Evolutionary conservation across 2,113 vertebrate genomes (phyloP).

Genomic region (Prionailurus viverrinus): DNA sequence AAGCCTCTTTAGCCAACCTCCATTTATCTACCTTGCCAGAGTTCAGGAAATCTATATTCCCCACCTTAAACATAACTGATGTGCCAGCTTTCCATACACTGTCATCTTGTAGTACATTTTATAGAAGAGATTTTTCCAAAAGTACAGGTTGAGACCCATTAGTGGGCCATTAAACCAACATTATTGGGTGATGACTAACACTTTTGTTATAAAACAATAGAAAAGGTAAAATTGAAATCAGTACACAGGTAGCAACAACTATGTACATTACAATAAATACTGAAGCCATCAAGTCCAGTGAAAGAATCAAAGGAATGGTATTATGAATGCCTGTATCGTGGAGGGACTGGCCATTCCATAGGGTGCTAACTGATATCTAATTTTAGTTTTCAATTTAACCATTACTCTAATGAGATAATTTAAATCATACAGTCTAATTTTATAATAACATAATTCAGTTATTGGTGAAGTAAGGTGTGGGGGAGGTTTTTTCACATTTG

Average conservation of each 20-base stretch:
- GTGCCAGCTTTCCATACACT: not conserved
- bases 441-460: not conserved
- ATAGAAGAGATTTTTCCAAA: not conserved
- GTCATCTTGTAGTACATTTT: not conserved
- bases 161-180: not conserved
- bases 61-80: not conserved
- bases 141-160: not conserved
- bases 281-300: not conserved
- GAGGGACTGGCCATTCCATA: not conserved
- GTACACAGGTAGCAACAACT: not conserved
- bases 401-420: not conserved
- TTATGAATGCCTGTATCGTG: not conserved
- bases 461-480: not conserved
- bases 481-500: not conserved
- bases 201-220: not conserved
- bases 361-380: not conserved
- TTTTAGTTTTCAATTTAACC: not conserved
- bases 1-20: not conserved
- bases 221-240: not conserved
- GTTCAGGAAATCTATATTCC: not conserved
- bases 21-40: not conserved
- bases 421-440: not conserved
- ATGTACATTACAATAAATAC: not conserved
- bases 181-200: not conserved
- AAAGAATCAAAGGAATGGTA: not conserved